Percentiles rank a stretch among this genome's conserved stretches.
These are phyloP conservation scores for Agrochola lychnidis DNA, from an alignment of 2,888 invertebrate genomes.

Conservation along the genomic window DNA sequence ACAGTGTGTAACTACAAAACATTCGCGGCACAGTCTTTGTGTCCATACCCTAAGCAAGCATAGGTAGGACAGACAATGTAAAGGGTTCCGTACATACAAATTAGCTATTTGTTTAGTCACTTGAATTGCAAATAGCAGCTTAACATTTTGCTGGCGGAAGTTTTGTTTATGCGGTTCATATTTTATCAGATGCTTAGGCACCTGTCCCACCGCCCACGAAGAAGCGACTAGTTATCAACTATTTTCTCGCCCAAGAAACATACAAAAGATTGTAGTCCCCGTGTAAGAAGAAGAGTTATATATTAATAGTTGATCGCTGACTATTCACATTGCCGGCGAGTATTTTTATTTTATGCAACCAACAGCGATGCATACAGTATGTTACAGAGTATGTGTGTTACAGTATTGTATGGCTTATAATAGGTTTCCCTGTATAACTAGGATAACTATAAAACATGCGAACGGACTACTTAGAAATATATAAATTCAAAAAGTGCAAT, in stretches of 20 bases:
- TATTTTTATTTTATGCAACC: too few species aligned
- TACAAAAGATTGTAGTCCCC: background rate
- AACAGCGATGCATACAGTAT: too few species aligned
- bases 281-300: too few species aligned
- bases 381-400: too few species aligned
- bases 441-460: too few species aligned
- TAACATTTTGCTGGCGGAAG: slow-evolving; percentile 45
- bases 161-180: slow-evolving; percentile 48
- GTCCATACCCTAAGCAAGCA: slow-evolving; percentile 48
- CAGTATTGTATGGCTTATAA: too few species aligned
- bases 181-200: slow-evolving; percentile 38
- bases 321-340: too few species aligned
- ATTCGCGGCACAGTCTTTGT: slow-evolving; percentile 22
- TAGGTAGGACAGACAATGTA: slow-evolving; percentile 54
- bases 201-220: background rate
- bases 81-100: slow-evolving; percentile 58
- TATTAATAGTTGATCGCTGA: too few species aligned
- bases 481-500: too few species aligned
- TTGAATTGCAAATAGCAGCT: slow-evolving; percentile 37
- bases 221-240: background rate
- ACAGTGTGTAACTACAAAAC: slow-evolving; percentile 28
- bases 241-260: background rate
- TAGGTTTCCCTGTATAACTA: too few species aligned
- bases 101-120: slow-evolving; percentile 57
- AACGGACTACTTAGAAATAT: too few species aligned